Base-by-base conservation (phyloP, 2,113 vertebrate genomes). In the Syrmaticus mikado region DNA sequence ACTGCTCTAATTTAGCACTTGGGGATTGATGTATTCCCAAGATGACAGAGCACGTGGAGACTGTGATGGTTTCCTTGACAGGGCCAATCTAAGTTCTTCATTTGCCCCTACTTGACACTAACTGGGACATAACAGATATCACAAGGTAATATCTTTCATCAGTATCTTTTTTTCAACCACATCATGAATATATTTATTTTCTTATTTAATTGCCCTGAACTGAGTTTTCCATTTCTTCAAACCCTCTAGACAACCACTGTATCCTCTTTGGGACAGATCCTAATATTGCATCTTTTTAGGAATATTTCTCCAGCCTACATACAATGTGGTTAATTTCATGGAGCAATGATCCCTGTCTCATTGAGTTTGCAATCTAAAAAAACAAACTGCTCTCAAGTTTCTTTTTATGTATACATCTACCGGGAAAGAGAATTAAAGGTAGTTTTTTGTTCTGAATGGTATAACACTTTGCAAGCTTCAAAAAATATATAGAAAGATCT, bases 281-380 rank as follows among this genome's bases (percentile, higher is more conserved):
- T 68, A 78, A 78, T 36, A 5, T 5, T 72, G 24, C 0, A 7
- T 57, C 17, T 89, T 72, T 43, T 68, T 75, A 65, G 61, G 62
- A 89, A 43, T 0, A 0, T 64, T 92, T 60, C 70, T 85, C 57
- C 43, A 84, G 65, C 68, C 77, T 61, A 15, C 57, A 81, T n/a
- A 46, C 45, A 64, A 40, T 0, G 0, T 60, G 65, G 34, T 77
- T 91, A 87, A 96, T 96, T 96, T 96, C 92, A 94, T 93, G 83
- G 88, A 93, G 88, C 93, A 89, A 53, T 89, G 96, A 94, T 93
- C 77, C 46, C 83, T 61, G 46, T 92, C 85, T 82, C 73, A 84
- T 13, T 72, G 83, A 92, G 73, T 72, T 83, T 81, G 90, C 27
- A 84, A 95, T 93, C 83, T 78, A 65, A 90, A 78, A 78, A 78